phyloP scores from a whole-genome alignment of 2,888 invertebrate genomes.

The Ischnura elegans region DNA sequence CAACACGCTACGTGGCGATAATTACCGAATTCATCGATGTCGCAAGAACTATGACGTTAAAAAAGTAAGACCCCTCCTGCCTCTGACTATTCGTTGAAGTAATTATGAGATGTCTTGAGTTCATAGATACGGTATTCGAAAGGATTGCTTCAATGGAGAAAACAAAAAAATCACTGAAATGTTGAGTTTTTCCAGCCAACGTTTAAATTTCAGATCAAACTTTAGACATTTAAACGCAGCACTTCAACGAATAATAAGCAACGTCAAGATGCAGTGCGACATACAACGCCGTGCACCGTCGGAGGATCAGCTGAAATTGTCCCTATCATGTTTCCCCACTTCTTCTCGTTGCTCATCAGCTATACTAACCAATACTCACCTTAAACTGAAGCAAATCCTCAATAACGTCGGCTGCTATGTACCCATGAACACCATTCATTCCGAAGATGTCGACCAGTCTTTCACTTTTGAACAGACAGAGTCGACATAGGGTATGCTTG shows the following conservation, averaged over 20 bases:
- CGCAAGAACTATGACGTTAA: background rate
- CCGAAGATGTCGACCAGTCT: conserved; percentile 33
- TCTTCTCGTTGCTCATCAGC: background rate
- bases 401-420: conserved; percentile 43
- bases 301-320: background rate
- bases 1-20: conserved; percentile 34
- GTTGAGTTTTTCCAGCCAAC: too few relatives aligned
- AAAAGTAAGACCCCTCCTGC: background rate
- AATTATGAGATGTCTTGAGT: too few relatives aligned
- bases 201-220: too few relatives aligned
- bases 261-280: background rate
- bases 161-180: background rate
- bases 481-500: conserved; percentile 27
- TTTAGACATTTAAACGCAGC: too few relatives aligned
- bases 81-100: background rate
- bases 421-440: conserved; percentile 41
- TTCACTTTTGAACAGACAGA: conserved; percentile 23
- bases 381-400: conserved; percentile 41
- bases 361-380: background rate
- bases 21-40: background rate
- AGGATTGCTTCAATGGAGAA: background rate
- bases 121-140: background rate
- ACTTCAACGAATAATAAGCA: too few relatives aligned
- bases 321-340: background rate
- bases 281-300: background rate